These are phyloP conservation scores for Leguminivora glycinivorella DNA, from an alignment of 1,140 invertebrate species.

Conservation along the genomic window DNA sequence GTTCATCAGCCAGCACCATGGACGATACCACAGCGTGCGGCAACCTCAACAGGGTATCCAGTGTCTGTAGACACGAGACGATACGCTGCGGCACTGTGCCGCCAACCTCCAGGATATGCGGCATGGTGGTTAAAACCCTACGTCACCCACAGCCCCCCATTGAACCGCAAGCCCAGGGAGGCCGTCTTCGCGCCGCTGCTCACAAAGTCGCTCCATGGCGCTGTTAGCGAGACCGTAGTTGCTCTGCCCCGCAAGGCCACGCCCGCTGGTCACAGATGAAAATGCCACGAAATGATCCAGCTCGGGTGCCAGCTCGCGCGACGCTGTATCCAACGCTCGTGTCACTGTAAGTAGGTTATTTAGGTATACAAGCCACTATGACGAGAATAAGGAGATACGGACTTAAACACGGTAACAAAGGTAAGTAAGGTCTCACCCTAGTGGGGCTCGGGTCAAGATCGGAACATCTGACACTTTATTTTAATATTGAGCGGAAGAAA, in stretches of 20 bases:
- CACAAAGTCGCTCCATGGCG: conserved; percentile 96
- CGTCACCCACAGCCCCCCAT: conserved; percentile 98
- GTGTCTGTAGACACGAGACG: conserved; percentile 78
- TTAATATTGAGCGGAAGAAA: too few species aligned
- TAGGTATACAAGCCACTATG: too few species aligned
- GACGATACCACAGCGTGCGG: conserved; percentile 80
- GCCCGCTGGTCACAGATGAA: conserved; percentile 96
- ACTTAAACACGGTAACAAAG: too few species aligned
- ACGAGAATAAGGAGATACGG: too few species aligned
- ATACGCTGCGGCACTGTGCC: conserved; percentile 80
- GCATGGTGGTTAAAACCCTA: conserved; percentile 93
- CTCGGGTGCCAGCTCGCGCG: conserved; percentile 86
- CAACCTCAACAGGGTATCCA: conserved; percentile 60
- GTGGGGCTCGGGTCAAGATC: too few species aligned
- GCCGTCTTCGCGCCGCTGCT: conserved; percentile 88
- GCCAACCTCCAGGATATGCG: conserved; percentile 72
- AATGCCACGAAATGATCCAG: conserved; percentile 96
- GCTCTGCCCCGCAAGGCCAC: conserved; percentile 95
- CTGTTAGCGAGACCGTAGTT: conserved; percentile 98
- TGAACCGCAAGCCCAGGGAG: conserved; percentile 92
- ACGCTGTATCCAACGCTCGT: conserved; percentile 86
- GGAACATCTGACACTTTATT: too few species aligned
- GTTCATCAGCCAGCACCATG: conserved; percentile 77
- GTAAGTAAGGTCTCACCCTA: too few species aligned
- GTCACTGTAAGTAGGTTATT: conserved; percentile 80